Evolutionary conservation across 1,140 invertebrate species (phyloP), one percentile per base, ranked within the genome.

Genomic region (Sitodiplosis mosellana): DNA sequence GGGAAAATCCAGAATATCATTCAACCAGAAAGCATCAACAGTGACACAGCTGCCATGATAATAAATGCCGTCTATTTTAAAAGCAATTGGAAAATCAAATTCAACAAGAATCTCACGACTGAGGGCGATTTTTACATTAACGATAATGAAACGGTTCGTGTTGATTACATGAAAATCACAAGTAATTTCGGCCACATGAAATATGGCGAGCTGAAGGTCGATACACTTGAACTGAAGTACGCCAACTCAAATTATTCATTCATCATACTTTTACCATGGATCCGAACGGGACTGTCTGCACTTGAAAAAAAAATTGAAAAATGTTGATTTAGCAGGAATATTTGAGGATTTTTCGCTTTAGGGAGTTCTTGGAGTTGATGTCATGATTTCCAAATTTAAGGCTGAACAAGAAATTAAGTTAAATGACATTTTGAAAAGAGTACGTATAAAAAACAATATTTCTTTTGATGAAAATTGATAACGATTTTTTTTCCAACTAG

Each of bases 21-120:
- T 19, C 43, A 58, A 3, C 18, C 60, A 36, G 59, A 49, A 47
- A 51, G 55, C n/a, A 50, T 73, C 0, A 49, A 45, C 37, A 15
- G 17, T 1, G 22, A 55, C n/a, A 71, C 68, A 55, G 58, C 22
- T 37, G 56, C 72, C 53, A 67, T 76, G 52, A 66, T 74, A 45
- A 69, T 69, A 36, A 82, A 79, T 59, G 74, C 74, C 3, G 61
- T 77, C 27, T 76, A 76, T 57, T 80, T 78, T 58, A 76, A 80
- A 66, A 77, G 75, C 15, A 56, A 62, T 14, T 83, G 80, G 80
- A 49, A 60, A 46, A 50, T 57, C 20, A 64, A 66, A 49, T 82
- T 83, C 51, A 46, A 66, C 45, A 49, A 53, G 18, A 38, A 53
- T 6, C 15, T 49, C 2, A 81, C 79, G 0, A 46, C 48, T 6